Evolutionary conservation across 2,113 vertebrate genomes (phyloP).

Genomic region (Lophochroa leadbeateri): DNA sequence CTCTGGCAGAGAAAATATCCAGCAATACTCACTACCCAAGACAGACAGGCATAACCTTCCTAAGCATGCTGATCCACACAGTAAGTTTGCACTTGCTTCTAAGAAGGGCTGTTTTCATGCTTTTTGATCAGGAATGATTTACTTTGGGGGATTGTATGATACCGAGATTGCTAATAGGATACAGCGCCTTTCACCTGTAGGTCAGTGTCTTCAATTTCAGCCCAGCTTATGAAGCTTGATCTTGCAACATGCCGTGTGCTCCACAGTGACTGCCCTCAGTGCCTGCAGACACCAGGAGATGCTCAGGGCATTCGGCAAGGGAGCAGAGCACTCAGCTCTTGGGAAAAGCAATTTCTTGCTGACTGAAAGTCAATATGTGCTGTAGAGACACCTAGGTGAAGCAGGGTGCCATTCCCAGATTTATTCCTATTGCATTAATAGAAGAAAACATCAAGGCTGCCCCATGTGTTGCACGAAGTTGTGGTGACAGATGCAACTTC

Average conservation of each 20-base stretch:
- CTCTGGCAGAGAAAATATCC: background rate
- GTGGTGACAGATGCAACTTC: background rate
- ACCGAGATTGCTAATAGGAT: background rate
- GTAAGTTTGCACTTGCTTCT: background rate
- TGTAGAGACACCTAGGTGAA: background rate
- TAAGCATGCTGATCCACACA: background rate
- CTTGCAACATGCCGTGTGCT: rapidly evolving
- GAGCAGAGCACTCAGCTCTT: background rate
- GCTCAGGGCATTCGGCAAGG: background rate
- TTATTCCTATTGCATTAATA: background rate
- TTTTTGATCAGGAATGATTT: background rate
- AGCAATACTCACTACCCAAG: background rate
- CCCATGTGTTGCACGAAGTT: rapidly evolving
- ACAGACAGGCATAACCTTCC: background rate
- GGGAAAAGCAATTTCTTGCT: background rate
- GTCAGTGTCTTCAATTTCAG: background rate
- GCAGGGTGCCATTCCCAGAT: background rate
- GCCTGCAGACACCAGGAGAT: background rate
- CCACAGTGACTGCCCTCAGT: background rate
- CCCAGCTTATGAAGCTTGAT: background rate
- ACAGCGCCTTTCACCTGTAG: background rate
- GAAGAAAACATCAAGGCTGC: background rate
- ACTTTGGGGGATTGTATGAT: background rate
- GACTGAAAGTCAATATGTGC: background rate
- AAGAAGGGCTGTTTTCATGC: background rate